Conservation (phyloP, 2,113 vertebrate genomes). For the Tragelaphus imberbis region DNA sequence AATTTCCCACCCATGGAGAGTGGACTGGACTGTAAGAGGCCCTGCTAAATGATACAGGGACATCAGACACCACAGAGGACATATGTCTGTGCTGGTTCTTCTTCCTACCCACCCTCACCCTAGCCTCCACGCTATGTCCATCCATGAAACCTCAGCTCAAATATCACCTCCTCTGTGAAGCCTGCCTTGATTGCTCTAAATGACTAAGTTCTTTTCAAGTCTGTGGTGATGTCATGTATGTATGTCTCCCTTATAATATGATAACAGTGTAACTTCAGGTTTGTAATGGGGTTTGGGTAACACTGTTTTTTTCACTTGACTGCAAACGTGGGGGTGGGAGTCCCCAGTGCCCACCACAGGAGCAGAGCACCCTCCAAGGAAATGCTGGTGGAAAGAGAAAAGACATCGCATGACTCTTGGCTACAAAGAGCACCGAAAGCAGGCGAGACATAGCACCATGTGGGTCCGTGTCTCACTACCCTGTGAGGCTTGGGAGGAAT, state of each 20-base stretch:
- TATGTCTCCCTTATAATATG: too few species aligned
- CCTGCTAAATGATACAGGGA: not conserved
- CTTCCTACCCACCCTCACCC: not conserved
- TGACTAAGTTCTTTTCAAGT: not conserved
- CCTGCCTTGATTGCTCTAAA: not conserved
- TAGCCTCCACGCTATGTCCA: not conserved
- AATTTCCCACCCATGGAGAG: slow-evolving; percentile 1
- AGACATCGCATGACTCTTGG: not conserved
- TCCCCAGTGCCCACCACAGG: not conserved
- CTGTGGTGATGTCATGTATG: not conserved
- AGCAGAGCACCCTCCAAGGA: not conserved
- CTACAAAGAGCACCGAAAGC: not conserved
- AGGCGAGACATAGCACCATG: not conserved
- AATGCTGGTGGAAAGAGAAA: not conserved
- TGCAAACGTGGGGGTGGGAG: not conserved
- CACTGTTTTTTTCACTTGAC: not conserved
- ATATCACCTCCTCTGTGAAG: not conserved
- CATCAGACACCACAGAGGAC: not conserved
- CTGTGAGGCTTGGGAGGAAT: not conserved
- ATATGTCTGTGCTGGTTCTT: not conserved
- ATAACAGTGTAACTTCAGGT: not conserved
- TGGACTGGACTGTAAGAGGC: not conserved
- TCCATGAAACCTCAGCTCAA: not conserved
- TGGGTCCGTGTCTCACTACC: not conserved
- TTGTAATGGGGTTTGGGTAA: not conserved